Evolutionary conservation across 2,113 vertebrate species (phyloP).

Genomic region (Pelmatolapia mariae): DNA sequence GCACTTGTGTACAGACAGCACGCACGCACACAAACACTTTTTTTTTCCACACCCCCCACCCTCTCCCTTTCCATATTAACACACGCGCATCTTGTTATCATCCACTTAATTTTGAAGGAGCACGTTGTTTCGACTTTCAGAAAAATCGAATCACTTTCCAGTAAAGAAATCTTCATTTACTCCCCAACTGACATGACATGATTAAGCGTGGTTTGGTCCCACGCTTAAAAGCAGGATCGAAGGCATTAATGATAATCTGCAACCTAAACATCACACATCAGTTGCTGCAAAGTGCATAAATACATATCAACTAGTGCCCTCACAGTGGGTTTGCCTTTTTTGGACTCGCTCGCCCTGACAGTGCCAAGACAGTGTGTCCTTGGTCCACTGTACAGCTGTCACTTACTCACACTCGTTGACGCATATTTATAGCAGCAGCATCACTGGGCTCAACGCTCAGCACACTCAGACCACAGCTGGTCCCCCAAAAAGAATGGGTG

Average conservation of each 20-base stretch:
- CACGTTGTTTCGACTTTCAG: conserved; percentile 54
- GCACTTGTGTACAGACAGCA: conserved; percentile 41
- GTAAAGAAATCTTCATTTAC: background rate
- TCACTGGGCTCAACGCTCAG: conserved; percentile 59
- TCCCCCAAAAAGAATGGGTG: conserved; percentile 68
- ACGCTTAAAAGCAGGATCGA: background rate
- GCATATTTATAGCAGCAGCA: conserved; percentile 78
- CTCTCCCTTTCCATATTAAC: conserved; percentile 23
- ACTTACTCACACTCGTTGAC: conserved; percentile 66
- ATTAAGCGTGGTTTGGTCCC: background rate
- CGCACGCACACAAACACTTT: conserved; percentile 16
- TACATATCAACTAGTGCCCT: conserved; percentile 44
- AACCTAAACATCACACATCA: background rate
- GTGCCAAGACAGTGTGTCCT: conserved; percentile 63
- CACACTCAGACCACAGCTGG: conserved; percentile 77
- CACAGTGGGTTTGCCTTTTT: conserved; percentile 61
- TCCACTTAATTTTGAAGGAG: conserved; percentile 43
- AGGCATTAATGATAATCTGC: background rate
- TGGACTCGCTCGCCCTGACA: conserved; percentile 49
- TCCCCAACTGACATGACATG: background rate
- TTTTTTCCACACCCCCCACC: background rate
- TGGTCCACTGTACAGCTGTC: conserved; percentile 76
- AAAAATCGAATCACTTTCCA: background rate
- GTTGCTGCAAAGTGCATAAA: conserved; percentile 38
- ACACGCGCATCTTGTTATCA: conserved; percentile 52